Percentiles rank a stretch among this genome's conserved stretches.
Evolutionary conservation across 2,113 vertebrate genomes (phyloP).

Genomic region (Uria lomvia): DNA sequence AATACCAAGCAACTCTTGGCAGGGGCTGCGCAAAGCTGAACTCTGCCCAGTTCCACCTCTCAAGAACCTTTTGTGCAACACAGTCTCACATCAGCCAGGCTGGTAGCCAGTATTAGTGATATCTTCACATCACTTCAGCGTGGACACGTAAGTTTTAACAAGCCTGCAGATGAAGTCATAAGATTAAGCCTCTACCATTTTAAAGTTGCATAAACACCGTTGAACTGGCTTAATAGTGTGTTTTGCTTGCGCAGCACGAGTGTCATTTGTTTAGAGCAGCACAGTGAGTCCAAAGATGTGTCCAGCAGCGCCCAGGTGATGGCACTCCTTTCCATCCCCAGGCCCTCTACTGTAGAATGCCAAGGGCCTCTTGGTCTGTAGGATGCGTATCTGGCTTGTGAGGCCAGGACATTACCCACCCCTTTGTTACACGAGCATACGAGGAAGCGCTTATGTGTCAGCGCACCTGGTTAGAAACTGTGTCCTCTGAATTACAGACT

Average conservation of each 20-base stretch:
- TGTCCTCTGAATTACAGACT: background rate
- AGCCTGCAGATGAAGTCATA: background rate
- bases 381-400: fast-evolving
- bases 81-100: background rate
- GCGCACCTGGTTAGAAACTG: background rate
- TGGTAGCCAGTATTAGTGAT: background rate
- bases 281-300: background rate
- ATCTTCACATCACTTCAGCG: background rate
- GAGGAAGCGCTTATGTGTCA: background rate
- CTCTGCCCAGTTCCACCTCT: background rate
- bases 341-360: background rate
- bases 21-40: background rate
- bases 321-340: background rate
- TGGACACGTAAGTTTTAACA: background rate
- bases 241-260: background rate
- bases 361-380: background rate
- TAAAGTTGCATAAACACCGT: background rate
- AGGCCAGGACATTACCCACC: background rate
- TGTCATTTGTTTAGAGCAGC: background rate
- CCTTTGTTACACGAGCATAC: fast-evolving
- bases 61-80: background rate
- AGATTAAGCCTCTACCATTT: background rate
- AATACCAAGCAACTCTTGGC: background rate
- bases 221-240: background rate
- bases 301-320: background rate